Base-by-base conservation (phyloP, 2,888 invertebrate genomes). In the Fabriciana adippe region DNA sequence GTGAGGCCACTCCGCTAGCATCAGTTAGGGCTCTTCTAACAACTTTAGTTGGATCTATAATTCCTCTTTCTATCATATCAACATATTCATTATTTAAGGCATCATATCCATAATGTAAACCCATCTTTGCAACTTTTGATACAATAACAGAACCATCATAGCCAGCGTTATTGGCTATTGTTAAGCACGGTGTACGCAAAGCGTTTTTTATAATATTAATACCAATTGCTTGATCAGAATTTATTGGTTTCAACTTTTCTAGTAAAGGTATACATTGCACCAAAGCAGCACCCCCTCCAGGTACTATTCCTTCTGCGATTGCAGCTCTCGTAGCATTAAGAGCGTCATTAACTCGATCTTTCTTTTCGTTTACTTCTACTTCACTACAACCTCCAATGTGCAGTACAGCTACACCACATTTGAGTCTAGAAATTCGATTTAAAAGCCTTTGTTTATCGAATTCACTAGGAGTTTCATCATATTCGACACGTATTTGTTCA, bases 261-360 rank as follows among this genome's bases (percentile, higher is more conserved):
- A 99, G 89, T 50, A 93, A 89, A 55, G 95, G 94, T 67, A 97
- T 94, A 85, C 97, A 97, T 73, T 97, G 94, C 35, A 99, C 88
- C 16, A 99, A 94, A 56, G 99, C 98, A 75, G 96, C 95, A 67
- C 98, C 98, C 86, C 99, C 99, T 71, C 99, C 99, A 68, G 98
- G 97, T 72, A 99, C 98, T 81, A 99, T 97, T 57, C 99, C 99
- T 92, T 99, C 99, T 84, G 98, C 97, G 71, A 99, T 96, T 48
- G 99, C 99, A 63, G 99, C 98, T 59, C 97, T 94, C 0, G 99
- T 99, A 41, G 99, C 99, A 85, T 98, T 97, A 6, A 99, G 93
- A 2, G 99, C 99, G 89, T 99, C 99, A 80, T 97, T 97, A 0
- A 99, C 97, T 57, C 99, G 94, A 85, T 99, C 98, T 88, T 98